Base-by-base conservation (phyloP, 2,888 invertebrate genomes). In the Sipha maydis region DNA sequence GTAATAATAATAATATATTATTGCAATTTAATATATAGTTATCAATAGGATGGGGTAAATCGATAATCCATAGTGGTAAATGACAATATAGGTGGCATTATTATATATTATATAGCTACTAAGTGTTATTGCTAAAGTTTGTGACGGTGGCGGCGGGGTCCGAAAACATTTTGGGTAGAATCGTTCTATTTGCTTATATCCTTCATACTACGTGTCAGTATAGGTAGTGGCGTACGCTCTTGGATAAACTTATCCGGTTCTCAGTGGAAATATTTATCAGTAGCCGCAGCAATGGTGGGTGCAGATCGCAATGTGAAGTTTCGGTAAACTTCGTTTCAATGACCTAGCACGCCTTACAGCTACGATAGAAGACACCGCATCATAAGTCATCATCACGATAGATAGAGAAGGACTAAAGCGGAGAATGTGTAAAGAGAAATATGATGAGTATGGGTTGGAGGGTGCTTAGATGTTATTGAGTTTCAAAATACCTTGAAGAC, bases 111-210 rank as follows among this genome's bases (percentile, higher is more conserved):
- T 73, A 83, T 82, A 71, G 69, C 69, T 71, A 41, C 41, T 71
- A 82, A 82, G 69, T 71, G 82, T 82, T 82, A 82, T 82, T 82
- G 82, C 48, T 41, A 71, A 82, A 82, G 82, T 82, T 82, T 82
- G 69, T 3, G 71, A 28, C 17, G 9, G 19, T 17, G 38, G 17
- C 38, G 80, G 38, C 3, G 28, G 28, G 41, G 17, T 56, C 31
- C 31, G 56, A 28, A 78, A 38, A 41, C 69, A 61, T 82, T 69
- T 41, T 5, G 41, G 3, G 67, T 19, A 28, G 69, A 69, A n/a
- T 7, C 3, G 83, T 69, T 82, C 41, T 69, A 67, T 80, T 67
- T 67, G 67, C 38, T 25, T 61, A 61, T 79, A 79, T 56, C n/a
- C 34, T 79, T 38, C 61, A 56, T 1, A 56, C 54, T 5, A 21